Conservation (phyloP, 2,888 invertebrate species). For the Baccha elongata region DNA sequence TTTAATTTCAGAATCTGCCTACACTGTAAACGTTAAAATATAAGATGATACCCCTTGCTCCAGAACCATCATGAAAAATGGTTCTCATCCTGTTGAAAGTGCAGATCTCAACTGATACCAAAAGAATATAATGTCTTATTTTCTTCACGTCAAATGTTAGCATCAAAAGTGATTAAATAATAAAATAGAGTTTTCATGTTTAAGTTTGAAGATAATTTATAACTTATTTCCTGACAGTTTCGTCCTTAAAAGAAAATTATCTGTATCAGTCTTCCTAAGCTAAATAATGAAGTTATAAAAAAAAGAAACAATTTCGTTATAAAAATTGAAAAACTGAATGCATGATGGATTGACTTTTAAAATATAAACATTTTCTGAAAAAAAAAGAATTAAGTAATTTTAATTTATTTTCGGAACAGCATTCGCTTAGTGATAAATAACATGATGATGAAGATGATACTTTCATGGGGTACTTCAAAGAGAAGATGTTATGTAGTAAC, state of each 20-base stretch:
- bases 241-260: constrained; percentile 3
- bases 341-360: constrained; percentile 7
- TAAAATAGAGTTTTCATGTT: constrained; percentile 57
- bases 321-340: constrained; percentile 27
- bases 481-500: background rate
- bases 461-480: background rate
- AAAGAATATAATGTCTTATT: constrained; percentile 1
- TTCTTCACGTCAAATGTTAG: constrained; percentile 28
- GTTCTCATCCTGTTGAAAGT: background rate
- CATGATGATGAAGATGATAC: background rate
- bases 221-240: constrained; percentile 43
- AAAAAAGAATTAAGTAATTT: constrained; percentile 15
- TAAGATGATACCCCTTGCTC: background rate
- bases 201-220: constrained; percentile 37
- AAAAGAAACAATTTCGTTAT: background rate
- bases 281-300: background rate
- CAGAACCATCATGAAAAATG: background rate
- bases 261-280: background rate
- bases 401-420: background rate
- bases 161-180: constrained; percentile 61
- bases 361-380: background rate
- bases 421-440: background rate
- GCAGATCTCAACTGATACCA: background rate
- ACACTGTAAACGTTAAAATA: background rate
- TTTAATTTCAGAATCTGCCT: constrained; percentile 1